phyloP scores from a whole-genome alignment of 2,113 vertebrate genomes.

The Laticauda laticaudata region DNA sequence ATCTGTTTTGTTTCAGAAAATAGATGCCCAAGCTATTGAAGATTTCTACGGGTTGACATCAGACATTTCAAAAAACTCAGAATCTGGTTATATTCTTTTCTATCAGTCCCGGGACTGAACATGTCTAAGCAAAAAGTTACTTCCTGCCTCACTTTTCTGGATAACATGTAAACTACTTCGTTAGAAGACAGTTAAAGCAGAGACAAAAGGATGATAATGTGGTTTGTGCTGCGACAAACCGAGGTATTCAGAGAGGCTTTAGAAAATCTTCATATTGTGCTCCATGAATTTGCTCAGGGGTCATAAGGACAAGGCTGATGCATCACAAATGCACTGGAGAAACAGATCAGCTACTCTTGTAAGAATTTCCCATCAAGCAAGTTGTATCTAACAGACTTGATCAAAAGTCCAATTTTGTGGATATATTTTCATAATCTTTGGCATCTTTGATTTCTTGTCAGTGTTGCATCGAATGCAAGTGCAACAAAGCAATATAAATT shows the following conservation, averaged over 20 bases:
- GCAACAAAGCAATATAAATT: conserved; percentile 54
- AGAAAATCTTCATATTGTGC: conserved; percentile 62
- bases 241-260: conserved; percentile 63
- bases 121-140: conserved; percentile 50
- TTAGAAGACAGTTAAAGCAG: conserved; percentile 67
- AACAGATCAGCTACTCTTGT: conserved; percentile 65
- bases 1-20: conserved; percentile 71
- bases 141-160: conserved; percentile 62
- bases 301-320: conserved; percentile 64
- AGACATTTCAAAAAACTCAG: conserved; percentile 85
- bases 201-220: conserved; percentile 67
- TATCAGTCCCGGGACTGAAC: conserved; percentile 83
- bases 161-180: neutral
- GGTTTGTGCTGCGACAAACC: conserved; percentile 74
- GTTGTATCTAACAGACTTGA: conserved; percentile 48
- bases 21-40: conserved; percentile 86
- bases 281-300: conserved; percentile 79
- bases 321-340: conserved; percentile 55
- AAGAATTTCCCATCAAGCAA: conserved; percentile 58
- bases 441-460: conserved; percentile 44
- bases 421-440: conserved; percentile 34
- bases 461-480: conserved; percentile 45
- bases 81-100: conserved; percentile 86
- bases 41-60: conserved; percentile 87
- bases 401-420: conserved; percentile 44